Percentiles rank a stretch among this genome's conserved stretches.
Conservation (phyloP, 2,113 vertebrate species). For the pig (Sus scrofa) region DNA sequence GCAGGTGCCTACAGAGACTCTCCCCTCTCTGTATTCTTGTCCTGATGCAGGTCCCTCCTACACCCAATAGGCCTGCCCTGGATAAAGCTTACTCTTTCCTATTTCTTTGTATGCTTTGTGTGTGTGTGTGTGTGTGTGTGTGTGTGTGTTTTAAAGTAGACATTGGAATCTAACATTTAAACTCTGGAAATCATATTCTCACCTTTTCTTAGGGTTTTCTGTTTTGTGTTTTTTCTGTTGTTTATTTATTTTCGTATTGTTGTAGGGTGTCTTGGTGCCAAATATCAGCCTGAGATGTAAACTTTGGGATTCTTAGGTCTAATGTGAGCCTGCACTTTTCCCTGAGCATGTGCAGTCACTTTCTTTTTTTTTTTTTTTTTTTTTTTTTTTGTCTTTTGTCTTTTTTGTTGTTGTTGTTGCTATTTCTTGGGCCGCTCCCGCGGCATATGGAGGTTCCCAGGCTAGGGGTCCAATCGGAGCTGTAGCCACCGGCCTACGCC, state of each 20-base stretch:
- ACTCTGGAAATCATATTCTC: not conserved
- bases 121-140: too few species aligned
- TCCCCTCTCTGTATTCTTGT: not conserved
- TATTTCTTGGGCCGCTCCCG: too few species aligned
- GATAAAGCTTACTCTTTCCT: not conserved
- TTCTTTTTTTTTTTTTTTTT: too few species aligned
- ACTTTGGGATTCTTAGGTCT: not conserved
- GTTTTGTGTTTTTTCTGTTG: not conserved
- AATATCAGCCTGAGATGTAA: not conserved
- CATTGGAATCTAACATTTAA: not conserved
- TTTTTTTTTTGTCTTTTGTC: too few species aligned
- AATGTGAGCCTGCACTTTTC: not conserved
- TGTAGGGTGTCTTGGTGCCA: not conserved
- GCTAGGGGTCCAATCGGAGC: too few species aligned
- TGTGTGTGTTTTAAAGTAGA: not conserved
- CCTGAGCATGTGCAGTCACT: not conserved
- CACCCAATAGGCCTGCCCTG: not conserved
- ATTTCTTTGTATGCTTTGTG: not conserved
- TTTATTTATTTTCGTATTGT: not conserved
- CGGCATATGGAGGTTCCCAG: too few species aligned
- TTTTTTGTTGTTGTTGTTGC: too few species aligned
- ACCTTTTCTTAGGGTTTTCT: not conserved
- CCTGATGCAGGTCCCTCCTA: not conserved
- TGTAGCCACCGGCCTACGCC: too few species aligned
- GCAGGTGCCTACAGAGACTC: not conserved